Evolutionary conservation across 2,113 vertebrate genomes (phyloP).

Genomic region (Chaetorhynchus papuensis): DNA sequence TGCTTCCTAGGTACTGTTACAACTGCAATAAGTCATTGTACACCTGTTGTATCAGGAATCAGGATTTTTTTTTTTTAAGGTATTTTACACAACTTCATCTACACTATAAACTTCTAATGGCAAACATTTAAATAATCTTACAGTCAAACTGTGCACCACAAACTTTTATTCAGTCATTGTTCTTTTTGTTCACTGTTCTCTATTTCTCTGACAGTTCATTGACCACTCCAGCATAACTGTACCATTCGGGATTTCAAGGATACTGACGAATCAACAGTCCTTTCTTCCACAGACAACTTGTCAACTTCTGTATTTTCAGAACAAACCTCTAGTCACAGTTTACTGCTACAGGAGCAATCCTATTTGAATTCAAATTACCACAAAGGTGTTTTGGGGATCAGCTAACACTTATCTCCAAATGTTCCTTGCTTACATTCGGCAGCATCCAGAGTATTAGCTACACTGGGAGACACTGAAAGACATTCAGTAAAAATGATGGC

Average conservation of each 20-base stretch:
- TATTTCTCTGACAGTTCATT: constrained; percentile 12
- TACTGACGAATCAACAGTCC: not conserved
- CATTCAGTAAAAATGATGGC: constrained; percentile 13
- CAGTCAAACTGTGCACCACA: constrained; percentile 30
- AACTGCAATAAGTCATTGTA: constrained; percentile 82
- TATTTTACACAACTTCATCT: constrained; percentile 64
- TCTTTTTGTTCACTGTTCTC: constrained; percentile 37
- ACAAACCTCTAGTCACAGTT: not conserved
- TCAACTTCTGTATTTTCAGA: constrained; percentile 44
- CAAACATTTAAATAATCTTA: constrained; percentile 57
- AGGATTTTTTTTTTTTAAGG: constrained; percentile 64
- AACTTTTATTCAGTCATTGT: constrained; percentile 15
- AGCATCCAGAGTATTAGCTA: constrained; percentile 18
- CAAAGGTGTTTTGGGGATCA: constrained; percentile 13
- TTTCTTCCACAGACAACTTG: constrained; percentile 13
- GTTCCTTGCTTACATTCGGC: constrained; percentile 8
- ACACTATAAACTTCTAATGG: constrained; percentile 35
- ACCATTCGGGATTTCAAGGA: constrained; percentile 34
- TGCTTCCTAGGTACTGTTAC: constrained; percentile 80
- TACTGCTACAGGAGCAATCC: not conserved
- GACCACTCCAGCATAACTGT: not conserved
- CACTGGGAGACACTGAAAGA: not conserved
- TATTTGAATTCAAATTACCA: constrained; percentile 18
- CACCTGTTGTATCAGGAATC: constrained; percentile 78
- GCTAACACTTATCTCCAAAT: constrained; percentile 1